Conservation (phyloP, 2,888 invertebrate species). For the Slavum lentiscoides region DNA sequence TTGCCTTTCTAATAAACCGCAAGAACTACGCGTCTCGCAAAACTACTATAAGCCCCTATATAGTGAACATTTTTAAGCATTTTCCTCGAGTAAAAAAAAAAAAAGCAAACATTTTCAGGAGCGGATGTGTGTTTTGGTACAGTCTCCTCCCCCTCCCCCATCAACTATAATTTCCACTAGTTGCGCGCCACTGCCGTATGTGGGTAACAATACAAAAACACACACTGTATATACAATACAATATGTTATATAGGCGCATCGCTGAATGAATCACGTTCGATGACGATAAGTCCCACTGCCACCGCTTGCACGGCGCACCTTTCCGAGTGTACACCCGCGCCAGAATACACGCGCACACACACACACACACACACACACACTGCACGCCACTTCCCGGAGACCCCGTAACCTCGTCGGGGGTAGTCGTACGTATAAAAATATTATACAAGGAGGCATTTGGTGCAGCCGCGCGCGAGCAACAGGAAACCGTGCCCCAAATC, state of each 20-base stretch:
- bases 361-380: background rate
- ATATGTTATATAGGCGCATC: background rate
- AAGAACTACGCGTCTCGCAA: no score
- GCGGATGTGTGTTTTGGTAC: no score
- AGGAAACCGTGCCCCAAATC: slow-evolving; percentile 53
- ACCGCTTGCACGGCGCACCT: slow-evolving; percentile 45
- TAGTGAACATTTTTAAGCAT: no score
- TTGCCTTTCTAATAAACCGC: no score
- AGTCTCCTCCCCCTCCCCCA: no score
- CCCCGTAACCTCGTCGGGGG: slow-evolving; percentile 36
- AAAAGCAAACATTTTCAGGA: no score
- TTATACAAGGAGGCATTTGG: slow-evolving; percentile 16
- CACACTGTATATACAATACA: no score
- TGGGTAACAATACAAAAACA: no score
- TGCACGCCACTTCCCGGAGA: slow-evolving; percentile 36
- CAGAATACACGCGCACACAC: background rate
- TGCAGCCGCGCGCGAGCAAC: slow-evolving; percentile 36
- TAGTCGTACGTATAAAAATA: background rate
- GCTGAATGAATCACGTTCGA: background rate
- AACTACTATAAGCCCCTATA: no score
- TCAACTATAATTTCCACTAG: no score
- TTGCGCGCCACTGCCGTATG: no score
- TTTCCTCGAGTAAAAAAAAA: no score
- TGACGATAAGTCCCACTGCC: background rate
- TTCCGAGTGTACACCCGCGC: background rate